Base-by-base conservation (phyloP, 1,140 invertebrate genomes). In the Zelostemma sp. region DNA sequence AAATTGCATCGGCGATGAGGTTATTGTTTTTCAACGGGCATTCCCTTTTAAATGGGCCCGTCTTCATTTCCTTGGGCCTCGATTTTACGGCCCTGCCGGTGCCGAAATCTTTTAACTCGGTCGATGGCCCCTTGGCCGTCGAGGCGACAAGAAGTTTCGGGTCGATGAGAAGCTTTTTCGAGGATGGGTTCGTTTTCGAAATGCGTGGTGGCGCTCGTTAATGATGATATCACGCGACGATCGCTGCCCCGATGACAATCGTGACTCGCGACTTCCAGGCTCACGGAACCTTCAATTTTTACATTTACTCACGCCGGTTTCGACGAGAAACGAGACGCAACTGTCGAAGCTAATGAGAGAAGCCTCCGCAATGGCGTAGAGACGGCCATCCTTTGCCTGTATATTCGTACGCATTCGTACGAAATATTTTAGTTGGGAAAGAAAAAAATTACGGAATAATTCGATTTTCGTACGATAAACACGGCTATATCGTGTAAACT, bases 211-310 rank as follows among this genome's bases (percentile, higher is more conserved):
- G 53, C 58, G 43, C 69, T 56, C 60, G 62, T 66, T 79, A 79
- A 81, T 77, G 74, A 80, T 74, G 75, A 78, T 80, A 82, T 82
- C 78, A 75, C 73, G 75, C 74, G 74, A 81, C 74, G 63, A 76
- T 75, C 67, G 67, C 75, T n/a, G n/a, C 60, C 75, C 11, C 67
- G 78, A 80, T 77, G 78, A 77, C 78, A 81, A 81, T 80, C 75
- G 72, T 76, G 78, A 78, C 25, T 38, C 64, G 74, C 78, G 67
- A 64, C 69, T 49, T 57, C 54, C 51, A 1, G 71, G 75, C 69
- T 61, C 71, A 74, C 57, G 72, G 67, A 68, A 68, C 76, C 73
- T 76, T 79, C 76, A 70, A 76, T 78, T 77, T 81, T 80, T 71
- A 73, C 72, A 62, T 68, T 75, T 65, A 76, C 67, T 74, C 74